Percentiles rank a stretch among this genome's conserved stretches.
These are phyloP conservation scores for Mesopsocus fuscifrons DNA, from an alignment of 2,888 invertebrate genomes.

Conservation along the genomic window DNA sequence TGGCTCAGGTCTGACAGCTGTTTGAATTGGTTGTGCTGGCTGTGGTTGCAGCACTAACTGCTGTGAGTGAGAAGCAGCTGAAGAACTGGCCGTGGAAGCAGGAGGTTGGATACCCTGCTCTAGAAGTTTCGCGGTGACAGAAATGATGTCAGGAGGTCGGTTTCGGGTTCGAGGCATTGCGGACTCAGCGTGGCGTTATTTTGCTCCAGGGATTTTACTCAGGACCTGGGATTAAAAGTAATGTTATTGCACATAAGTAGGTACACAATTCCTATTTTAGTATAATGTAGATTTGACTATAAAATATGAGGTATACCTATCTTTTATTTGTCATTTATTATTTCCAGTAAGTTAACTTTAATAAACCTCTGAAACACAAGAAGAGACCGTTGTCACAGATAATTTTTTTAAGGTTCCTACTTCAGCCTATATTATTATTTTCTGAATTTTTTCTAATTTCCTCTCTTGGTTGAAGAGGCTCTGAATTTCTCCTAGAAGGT, in stretches of 20 bases:
- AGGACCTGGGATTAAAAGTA: constrained; percentile 24
- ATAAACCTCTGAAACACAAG: not conserved
- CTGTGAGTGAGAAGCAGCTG: no score
- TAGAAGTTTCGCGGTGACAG: constrained; percentile 5
- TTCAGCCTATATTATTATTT: no score
- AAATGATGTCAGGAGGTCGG: not conserved
- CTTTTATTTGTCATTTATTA: constrained; percentile 6
- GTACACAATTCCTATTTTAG: no score
- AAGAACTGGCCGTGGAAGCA: no score
- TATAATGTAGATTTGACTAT: no score
- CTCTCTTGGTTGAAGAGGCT: no score
- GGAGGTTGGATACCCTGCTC: not conserved
- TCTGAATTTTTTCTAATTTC: no score
- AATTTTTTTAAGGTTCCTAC: no score
- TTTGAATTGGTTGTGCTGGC: not conserved
- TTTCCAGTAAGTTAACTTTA: constrained; percentile 10
- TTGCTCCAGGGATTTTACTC: constrained; percentile 30
- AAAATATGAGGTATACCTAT: no score
- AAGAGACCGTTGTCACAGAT: constrained; percentile 9
- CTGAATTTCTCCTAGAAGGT: no score
- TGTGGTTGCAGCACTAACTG: not conserved
- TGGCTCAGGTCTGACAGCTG: not conserved
- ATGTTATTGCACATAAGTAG: no score
- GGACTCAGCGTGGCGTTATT: constrained; percentile 21
- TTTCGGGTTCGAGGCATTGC: not conserved